phyloP scores from a whole-genome alignment of 2,888 invertebrate species.

The Sarcophaga subvicina region DNA sequence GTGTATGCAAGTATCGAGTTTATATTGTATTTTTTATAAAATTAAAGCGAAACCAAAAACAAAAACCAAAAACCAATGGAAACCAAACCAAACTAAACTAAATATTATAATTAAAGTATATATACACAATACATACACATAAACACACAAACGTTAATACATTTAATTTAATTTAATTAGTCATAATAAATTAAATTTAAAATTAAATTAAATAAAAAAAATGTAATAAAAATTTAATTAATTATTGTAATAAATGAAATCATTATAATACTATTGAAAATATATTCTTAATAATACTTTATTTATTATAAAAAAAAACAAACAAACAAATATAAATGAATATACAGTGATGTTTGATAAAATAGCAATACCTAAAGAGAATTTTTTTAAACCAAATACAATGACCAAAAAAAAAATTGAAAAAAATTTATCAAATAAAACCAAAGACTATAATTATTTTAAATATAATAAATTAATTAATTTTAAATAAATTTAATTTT shows the following conservation, averaged over 20 bases:
- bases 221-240: slow-evolving; percentile 9
- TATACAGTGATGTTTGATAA: too few relatives aligned
- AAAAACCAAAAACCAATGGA: slow-evolving; percentile 20
- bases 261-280: slow-evolving; percentile 24
- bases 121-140: neutral
- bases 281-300: neutral
- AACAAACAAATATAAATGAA: neutral
- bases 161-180: slow-evolving; percentile 60
- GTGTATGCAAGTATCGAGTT: neutral
- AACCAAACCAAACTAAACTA: slow-evolving; percentile 21
- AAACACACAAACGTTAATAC: slow-evolving; percentile 25
- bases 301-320: neutral
- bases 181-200: slow-evolving; percentile 37
- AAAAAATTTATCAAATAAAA: too few relatives aligned
- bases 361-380: too few relatives aligned
- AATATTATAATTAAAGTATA: neutral
- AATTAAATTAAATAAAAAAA: slow-evolving; percentile 25
- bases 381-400: too few relatives aligned
- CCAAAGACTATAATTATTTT: too few relatives aligned
- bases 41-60: slow-evolving; percentile 30
- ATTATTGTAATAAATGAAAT: slow-evolving; percentile 13
- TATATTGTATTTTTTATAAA: neutral
- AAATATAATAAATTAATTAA: too few relatives aligned
- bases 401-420: too few relatives aligned
- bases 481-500: too few relatives aligned